phyloP scores from a whole-genome alignment of 2,888 invertebrate species.

The Cecidostiba fungosa region DNA sequence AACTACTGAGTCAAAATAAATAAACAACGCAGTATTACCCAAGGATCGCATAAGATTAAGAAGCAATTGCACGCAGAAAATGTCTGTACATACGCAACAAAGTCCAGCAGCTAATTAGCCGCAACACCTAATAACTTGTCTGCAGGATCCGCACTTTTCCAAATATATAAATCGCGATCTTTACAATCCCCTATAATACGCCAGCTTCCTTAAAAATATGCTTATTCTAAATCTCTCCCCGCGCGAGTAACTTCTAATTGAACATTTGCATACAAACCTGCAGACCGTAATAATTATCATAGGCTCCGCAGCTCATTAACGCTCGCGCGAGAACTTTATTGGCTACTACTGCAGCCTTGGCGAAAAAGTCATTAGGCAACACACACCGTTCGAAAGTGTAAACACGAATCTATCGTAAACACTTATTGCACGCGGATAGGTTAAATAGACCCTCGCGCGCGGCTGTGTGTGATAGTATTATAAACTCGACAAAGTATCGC shows the following conservation, averaged over 20 bases:
- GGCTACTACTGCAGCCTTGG: background rate
- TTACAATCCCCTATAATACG: background rate
- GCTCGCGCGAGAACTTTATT: background rate
- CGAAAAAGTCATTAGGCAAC: slow-evolving; percentile 16
- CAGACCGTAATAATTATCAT: slow-evolving; percentile 30
- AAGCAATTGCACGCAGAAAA: background rate
- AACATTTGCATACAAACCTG: slow-evolving; percentile 15
- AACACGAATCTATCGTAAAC: background rate
- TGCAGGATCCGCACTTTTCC: background rate
- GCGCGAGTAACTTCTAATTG: background rate
- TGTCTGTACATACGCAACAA: background rate
- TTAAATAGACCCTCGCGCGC: too few relatives aligned
- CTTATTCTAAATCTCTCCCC: background rate
- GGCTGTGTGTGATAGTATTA: background rate
- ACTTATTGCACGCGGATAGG: too few relatives aligned
- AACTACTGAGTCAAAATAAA: too few relatives aligned
- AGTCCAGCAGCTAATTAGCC: slow-evolving; percentile 5
- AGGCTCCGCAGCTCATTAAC: slow-evolving; percentile 13
- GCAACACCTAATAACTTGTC: slow-evolving; percentile 15
- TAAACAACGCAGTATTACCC: too few relatives aligned
- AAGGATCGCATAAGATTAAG: too few relatives aligned
- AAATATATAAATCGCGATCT: background rate
- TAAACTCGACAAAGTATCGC: background rate
- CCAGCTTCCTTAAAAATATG: background rate
- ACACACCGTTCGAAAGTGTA: background rate